Evolutionary conservation across 2,797 vertebrate genomes (phyloP), one percentile per base, ranked within the genome.

Genomic region (Naso thynnoides): DNA sequence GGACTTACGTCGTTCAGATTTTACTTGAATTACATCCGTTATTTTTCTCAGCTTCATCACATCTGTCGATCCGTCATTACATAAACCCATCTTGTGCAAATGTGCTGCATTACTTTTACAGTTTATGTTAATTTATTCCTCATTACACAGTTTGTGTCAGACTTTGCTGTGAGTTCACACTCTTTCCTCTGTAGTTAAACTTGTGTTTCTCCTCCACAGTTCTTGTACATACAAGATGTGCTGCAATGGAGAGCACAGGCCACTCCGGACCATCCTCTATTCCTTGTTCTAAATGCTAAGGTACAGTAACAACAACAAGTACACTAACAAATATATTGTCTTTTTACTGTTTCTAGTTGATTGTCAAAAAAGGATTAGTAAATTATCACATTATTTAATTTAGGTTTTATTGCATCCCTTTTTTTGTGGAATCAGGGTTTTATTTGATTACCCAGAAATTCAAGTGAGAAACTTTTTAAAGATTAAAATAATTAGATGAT

Each of bases 231-330:
- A 88, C 96, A 97, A 5, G 97, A 99, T 27, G 96, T 99, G 71
- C 91, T 99, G 41, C 97, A 97, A 79, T 99, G 98, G 98, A 94
- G 98, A 83, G 97, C 97, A 55, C 97, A 98, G 89, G 97, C 97
- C 83, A 98, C 97, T 0, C 97, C 97, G 0, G 98, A 99, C 75
- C 98, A 99, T 82, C 94, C 95, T 0, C 95, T 99, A 23, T 98
- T 98, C 71, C 90, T 99, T 55, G 87, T 99, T 73, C 94, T 99
- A 53, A 99, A 98, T 33, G 94, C 97, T 70, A 98, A 98, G 96
- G 97, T 98, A 90, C 79, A 31, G 26, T n/a, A n/a, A n/a, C n/a
- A n/a, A n/a, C n/a, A n/a, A n/a, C n/a, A n/a, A n/a, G n/a, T n/a
- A n/a, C n/a, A n/a, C n/a, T n/a, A n/a, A n/a, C n/a, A n/a, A n/a